Evolutionary conservation across 2,888 invertebrate species (phyloP).

Genomic region (Horisme vitalbata): DNA sequence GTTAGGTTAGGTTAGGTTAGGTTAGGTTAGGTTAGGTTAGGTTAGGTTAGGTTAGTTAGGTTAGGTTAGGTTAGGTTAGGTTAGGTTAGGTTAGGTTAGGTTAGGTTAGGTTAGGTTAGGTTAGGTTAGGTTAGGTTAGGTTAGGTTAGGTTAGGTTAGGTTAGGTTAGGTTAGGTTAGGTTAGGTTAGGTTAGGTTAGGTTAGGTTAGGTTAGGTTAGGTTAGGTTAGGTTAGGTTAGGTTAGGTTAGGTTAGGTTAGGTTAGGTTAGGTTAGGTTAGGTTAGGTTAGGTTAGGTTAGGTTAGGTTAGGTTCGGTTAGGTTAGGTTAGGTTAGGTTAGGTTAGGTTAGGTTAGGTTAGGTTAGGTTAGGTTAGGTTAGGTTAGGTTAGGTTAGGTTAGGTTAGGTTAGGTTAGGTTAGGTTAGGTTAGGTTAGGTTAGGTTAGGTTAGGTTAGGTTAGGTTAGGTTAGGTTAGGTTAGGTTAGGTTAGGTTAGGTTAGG

Average conservation of each 20-base stretch:
- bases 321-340: constrained; percentile 2
- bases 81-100: constrained; percentile 3
- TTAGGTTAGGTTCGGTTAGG: too few relatives aligned
- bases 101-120: constrained; percentile 3
- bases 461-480: background rate
- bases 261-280: constrained; percentile 3
- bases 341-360: constrained; percentile 3
- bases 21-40: constrained; percentile 3
- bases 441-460: background rate
- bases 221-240: constrained; percentile 3
- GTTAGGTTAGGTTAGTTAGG: background rate
- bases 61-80: constrained; percentile 3
- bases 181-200: constrained; percentile 3
- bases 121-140: constrained; percentile 3
- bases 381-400: constrained; percentile 1
- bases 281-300: constrained; percentile 3
- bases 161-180: constrained; percentile 1
- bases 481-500: constrained; percentile 1
- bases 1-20: constrained; percentile 3
- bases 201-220: constrained; percentile 3
- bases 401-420: background rate
- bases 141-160: constrained; percentile 8
- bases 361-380: constrained; percentile 1
- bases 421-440: background rate
- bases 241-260: constrained; percentile 3